Evolutionary conservation across 2,888 invertebrate genomes (phyloP).

Genomic region (Caprella mutica): DNA sequence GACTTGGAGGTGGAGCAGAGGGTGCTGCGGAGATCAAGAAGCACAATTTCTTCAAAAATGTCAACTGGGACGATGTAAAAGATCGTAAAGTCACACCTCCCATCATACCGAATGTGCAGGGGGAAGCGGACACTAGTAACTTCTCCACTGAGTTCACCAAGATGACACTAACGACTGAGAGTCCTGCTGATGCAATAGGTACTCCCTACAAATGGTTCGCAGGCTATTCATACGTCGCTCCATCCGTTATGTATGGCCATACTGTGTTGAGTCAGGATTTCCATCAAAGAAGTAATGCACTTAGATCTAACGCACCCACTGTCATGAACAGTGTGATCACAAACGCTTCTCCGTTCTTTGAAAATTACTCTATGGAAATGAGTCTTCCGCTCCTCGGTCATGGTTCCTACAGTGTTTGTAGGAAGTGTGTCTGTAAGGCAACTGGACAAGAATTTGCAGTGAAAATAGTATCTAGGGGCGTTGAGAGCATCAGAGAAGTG

Average conservation of each 20-base stretch:
- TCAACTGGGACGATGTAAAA: conserved; percentile 74
- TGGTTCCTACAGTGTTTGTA: conserved; percentile 78
- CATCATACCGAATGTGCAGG: conserved; percentile 70
- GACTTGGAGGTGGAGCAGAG: conserved; percentile 71
- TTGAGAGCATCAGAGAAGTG: conserved; percentile 61
- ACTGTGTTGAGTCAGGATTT: conserved; percentile 64
- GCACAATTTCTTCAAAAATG: conserved; percentile 75
- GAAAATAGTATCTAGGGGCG: conserved; percentile 62
- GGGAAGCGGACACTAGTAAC: conserved; percentile 87
- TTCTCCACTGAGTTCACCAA: conserved; percentile 94
- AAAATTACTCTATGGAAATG: conserved; percentile 63
- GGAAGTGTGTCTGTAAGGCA: conserved; percentile 61
- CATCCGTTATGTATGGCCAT: conserved; percentile 72
- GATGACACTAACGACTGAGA: conserved; percentile 46
- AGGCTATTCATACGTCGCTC: conserved; percentile 90
- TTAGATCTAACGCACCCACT: no score
- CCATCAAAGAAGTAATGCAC: no score
- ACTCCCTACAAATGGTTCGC: not conserved
- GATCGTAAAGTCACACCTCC: conserved; percentile 69
- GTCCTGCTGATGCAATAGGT: not conserved
- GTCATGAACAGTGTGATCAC: no score
- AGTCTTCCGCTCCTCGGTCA: conserved; percentile 64
- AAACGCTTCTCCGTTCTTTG: conserved; percentile 81
- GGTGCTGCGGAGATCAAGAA: conserved; percentile 82
- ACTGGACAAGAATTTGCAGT: conserved; percentile 71